Evolutionary conservation across 2,797 vertebrate genomes (phyloP).

Genomic region (Heliangelus exortis): DNA sequence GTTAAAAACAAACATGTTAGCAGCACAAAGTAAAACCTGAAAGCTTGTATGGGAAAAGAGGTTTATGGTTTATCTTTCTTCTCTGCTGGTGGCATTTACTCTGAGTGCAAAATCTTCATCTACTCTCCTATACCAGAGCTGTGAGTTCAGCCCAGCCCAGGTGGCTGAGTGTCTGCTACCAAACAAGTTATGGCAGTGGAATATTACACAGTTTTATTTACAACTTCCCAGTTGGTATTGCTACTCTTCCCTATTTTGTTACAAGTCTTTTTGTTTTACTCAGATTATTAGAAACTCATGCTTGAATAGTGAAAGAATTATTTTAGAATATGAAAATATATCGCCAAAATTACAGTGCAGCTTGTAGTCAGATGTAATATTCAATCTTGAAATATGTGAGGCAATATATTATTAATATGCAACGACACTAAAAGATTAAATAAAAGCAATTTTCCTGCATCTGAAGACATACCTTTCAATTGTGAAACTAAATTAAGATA

Average conservation of each 20-base stretch:
- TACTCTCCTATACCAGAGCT: background rate
- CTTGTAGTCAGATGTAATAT: background rate
- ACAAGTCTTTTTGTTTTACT: constrained; percentile 25
- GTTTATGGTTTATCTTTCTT: background rate
- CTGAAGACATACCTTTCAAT: background rate
- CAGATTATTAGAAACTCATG: constrained; percentile 32
- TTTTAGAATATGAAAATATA: background rate
- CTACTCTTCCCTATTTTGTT: constrained; percentile 48
- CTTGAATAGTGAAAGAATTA: background rate
- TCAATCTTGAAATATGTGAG: background rate
- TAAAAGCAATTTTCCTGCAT: background rate
- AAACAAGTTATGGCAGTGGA: constrained; percentile 69
- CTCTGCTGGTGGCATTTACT: background rate
- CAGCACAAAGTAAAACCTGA: background rate
- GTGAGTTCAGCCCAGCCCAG: constrained; percentile 50
- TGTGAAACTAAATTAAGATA: background rate
- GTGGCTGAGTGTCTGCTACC: constrained; percentile 55
- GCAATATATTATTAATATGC: background rate
- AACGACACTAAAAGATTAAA: background rate
- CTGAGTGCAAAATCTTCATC: constrained; percentile 15
- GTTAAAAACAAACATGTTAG: background rate
- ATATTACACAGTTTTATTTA: constrained; percentile 68
- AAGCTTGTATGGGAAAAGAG: background rate
- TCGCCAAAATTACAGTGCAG: background rate
- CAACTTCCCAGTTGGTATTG: constrained; percentile 22